These are phyloP conservation scores for Casuarius casuarius DNA, from an alignment of 2,113 vertebrate genomes.

Conservation along the genomic window DNA sequence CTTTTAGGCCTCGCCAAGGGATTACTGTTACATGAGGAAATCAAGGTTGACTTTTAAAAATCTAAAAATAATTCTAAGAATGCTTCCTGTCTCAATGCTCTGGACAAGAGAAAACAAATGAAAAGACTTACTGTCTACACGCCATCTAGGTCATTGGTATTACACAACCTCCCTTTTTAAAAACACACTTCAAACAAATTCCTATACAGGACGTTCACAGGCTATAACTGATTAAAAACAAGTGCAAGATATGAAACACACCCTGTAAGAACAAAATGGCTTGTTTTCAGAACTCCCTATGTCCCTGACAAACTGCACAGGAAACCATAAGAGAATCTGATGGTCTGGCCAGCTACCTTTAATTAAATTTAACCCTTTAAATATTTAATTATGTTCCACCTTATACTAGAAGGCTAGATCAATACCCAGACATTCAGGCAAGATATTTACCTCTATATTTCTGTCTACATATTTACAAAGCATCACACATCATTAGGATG, in stretches of 20 bases:
- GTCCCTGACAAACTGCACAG: neutral
- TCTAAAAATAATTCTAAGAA: conserved; percentile 61
- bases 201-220: neutral
- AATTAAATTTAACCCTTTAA: neutral
- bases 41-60: conserved; percentile 28
- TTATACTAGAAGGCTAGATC: neutral
- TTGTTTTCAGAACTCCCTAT: neutral
- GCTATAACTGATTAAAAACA: conserved; percentile 40
- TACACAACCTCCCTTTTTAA: conserved; percentile 20
- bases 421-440: neutral
- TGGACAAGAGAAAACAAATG: conserved; percentile 43
- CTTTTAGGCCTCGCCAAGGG: conserved; percentile 4
- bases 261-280: neutral
- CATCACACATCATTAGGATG: neutral
- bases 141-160: neutral
- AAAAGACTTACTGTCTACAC: neutral
- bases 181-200: conserved; percentile 54
- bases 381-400: neutral
- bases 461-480: neutral
- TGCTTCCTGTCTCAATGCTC: conserved; percentile 23
- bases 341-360: neutral
- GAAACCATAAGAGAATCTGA: neutral
- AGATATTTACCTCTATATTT: neutral
- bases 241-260: neutral
- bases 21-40: conserved; percentile 39